phyloP scores from a whole-genome alignment of 2,797 vertebrate genomes.

The Rhynchotus rufescens region DNA sequence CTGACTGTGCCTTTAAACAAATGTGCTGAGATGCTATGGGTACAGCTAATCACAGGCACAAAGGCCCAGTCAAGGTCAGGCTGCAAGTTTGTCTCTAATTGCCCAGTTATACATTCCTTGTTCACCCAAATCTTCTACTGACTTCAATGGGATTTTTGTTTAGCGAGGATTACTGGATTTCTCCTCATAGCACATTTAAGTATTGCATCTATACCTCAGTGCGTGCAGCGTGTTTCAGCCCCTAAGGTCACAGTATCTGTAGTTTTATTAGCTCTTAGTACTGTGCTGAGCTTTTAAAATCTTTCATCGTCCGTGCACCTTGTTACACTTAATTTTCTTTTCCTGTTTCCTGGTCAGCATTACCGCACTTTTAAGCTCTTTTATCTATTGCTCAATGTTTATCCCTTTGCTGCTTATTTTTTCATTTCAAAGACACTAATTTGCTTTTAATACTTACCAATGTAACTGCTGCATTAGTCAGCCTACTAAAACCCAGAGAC shows the following conservation, averaged over 20 bases:
- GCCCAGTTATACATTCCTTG: constrained; percentile 63
- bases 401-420: neutral
- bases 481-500: neutral
- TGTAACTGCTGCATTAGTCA: neutral
- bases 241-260: neutral
- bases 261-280: neutral
- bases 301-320: neutral
- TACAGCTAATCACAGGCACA: constrained; percentile 64
- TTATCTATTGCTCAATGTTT: neutral
- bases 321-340: neutral
- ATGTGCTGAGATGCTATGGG: constrained; percentile 33
- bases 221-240: neutral
- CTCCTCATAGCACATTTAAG: neutral
- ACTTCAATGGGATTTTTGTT: constrained; percentile 72
- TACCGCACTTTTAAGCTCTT: neutral
- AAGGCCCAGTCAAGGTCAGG: constrained; percentile 66
- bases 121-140: constrained; percentile 39
- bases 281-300: neutral
- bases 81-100: constrained; percentile 65
- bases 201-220: constrained; percentile 6
- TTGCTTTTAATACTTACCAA: constrained; percentile 18
- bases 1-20: constrained; percentile 52
- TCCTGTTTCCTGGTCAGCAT: neutral
- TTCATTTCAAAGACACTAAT: neutral
- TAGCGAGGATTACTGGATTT: constrained; percentile 60